These are phyloP conservation scores for Formicarius rufipectus DNA, from an alignment of 2,113 vertebrate genomes.

Conservation along the genomic window DNA sequence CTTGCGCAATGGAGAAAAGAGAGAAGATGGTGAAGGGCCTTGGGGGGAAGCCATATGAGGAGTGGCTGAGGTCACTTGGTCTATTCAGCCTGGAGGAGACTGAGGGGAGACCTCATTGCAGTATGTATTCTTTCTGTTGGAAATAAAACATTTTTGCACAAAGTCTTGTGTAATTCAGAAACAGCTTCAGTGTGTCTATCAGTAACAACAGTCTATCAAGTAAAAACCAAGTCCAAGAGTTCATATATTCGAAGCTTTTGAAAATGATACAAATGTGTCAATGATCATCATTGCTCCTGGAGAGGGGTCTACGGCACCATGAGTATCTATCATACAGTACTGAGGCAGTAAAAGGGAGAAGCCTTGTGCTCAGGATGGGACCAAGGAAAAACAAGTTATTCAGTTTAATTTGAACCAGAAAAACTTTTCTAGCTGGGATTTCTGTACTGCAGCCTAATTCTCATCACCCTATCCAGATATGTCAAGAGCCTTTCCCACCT, in stretches of 20 bases:
- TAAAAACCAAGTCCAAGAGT: neutral
- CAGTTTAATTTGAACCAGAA: neutral
- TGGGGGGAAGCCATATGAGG: neutral
- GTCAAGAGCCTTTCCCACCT: neutral
- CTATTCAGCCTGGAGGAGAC: neutral
- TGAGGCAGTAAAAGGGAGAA: neutral
- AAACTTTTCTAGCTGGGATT: neutral
- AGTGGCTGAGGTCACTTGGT: neutral
- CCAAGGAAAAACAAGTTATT: neutral
- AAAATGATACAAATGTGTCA: rapidly evolving
- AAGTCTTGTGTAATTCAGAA: neutral
- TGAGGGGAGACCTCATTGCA: neutral
- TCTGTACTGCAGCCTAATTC: neutral
- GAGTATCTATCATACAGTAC: neutral
- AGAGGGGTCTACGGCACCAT: neutral
- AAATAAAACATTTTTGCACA: neutral
- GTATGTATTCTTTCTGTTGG: neutral
- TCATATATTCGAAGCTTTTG: neutral
- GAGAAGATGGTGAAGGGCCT: neutral
- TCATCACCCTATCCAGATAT: neutral
- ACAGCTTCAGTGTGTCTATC: neutral
- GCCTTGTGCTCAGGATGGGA: neutral
- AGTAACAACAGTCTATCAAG: neutral
- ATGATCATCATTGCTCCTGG: neutral
- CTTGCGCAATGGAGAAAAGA: neutral